Conservation (phyloP, 2,113 vertebrate genomes). For the Redunca redunca region DNA sequence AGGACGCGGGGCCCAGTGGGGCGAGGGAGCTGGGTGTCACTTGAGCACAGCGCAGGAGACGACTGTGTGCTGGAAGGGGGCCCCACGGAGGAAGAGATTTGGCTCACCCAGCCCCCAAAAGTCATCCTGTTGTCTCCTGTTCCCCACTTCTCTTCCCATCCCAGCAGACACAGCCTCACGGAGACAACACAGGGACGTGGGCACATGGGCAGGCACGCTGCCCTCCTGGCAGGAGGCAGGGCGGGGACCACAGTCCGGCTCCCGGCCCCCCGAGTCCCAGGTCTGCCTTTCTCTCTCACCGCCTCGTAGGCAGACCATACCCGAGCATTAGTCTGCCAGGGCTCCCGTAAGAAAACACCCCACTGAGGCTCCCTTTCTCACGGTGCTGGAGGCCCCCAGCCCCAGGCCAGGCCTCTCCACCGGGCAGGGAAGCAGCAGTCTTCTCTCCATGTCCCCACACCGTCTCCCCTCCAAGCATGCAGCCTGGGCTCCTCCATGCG, state of each 20-base stretch:
- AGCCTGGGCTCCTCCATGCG: rapidly evolving
- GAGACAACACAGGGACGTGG: rapidly evolving
- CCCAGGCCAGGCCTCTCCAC: background rate
- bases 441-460: rapidly evolving
- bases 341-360: background rate
- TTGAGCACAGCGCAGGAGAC: rapidly evolving
- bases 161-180: rapidly evolving
- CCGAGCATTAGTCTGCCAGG: rapidly evolving
- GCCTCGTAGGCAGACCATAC: too few relatives aligned
- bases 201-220: rapidly evolving
- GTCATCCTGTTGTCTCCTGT: background rate
- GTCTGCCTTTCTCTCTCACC: background rate
- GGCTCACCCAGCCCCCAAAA: background rate
- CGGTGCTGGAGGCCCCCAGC: background rate
- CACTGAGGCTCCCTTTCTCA: background rate
- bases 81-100: background rate
- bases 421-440: rapidly evolving
- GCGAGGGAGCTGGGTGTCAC: too few relatives aligned
- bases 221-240: background rate
- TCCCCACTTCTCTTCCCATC: background rate
- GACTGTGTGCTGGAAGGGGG: rapidly evolving
- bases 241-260: background rate
- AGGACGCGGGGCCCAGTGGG: rapidly evolving
- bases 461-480: rapidly evolving
- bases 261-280: too few relatives aligned